phyloP scores from a whole-genome alignment of 2,113 vertebrate genomes.

The Triplophysa siluroides region DNA sequence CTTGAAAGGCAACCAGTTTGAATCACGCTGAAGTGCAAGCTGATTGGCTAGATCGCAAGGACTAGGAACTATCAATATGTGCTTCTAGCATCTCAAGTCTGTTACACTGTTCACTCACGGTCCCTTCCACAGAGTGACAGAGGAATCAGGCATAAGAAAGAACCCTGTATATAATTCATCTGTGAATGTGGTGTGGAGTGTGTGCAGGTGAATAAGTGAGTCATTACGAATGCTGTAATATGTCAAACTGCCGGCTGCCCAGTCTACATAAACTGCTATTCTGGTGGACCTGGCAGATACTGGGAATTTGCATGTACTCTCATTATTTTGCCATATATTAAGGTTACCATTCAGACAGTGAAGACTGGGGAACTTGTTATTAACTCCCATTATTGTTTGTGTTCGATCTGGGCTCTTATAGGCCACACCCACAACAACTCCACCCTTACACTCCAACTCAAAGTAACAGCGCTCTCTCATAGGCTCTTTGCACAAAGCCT shows the following conservation, averaged over 20 bases:
- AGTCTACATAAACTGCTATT: constrained; percentile 62
- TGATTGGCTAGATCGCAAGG: too few species aligned
- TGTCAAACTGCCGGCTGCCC: constrained; percentile 53
- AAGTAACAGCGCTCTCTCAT: constrained; percentile 19
- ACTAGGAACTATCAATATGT: too few species aligned
- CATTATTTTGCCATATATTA: not conserved
- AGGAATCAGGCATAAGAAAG: constrained; percentile 35
- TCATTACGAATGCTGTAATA: constrained; percentile 59
- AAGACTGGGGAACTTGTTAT: not conserved
- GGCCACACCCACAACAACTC: not conserved
- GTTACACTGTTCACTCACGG: not conserved
- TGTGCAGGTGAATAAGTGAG: constrained; percentile 57
- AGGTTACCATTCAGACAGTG: not conserved
- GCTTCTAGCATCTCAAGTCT: too few species aligned
- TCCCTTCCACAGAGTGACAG: not conserved
- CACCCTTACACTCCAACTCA: constrained; percentile 22
- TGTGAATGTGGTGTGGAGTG: constrained; percentile 59
- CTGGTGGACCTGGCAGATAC: constrained; percentile 55
- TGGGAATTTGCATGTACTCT: not conserved
- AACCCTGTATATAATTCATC: constrained; percentile 62
- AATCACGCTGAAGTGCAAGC: too few species aligned
- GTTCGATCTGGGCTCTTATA: constrained; percentile 16
- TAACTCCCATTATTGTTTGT: not conserved
- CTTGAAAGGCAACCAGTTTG: too few species aligned
- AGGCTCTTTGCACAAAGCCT: constrained; percentile 4